A percentile compares a stretch with the other conserved stretches of the same genome.
Conservation (phyloP, 2,888 invertebrate species). For the Yponomeuta plumbellus region DNA sequence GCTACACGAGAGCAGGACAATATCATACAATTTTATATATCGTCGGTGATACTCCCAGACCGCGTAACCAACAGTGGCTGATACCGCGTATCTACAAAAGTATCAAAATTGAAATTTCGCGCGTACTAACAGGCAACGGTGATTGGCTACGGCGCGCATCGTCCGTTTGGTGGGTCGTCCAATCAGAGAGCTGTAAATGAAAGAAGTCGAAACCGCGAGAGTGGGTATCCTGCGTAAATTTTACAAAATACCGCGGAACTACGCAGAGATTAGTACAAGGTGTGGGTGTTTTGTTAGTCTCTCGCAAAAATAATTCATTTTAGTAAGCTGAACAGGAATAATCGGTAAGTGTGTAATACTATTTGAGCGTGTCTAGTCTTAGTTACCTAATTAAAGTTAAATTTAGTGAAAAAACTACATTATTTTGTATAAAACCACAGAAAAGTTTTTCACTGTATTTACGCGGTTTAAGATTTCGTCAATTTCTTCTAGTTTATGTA, state of each 20-base stretch:
- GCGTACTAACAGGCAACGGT: background rate
- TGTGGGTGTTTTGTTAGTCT: constrained; percentile 3
- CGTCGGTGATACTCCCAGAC: background rate
- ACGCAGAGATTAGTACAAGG: background rate
- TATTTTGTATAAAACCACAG: background rate
- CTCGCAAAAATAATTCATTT: background rate
- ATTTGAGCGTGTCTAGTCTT: background rate
- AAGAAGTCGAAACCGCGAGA: background rate
- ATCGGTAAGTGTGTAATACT: background rate
- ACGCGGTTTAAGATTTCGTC: background rate
- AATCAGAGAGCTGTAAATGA: background rate
- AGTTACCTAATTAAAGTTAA: background rate
- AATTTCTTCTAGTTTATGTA: too few species aligned
- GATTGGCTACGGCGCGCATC: constrained; percentile 1
- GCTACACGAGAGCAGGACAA: too few species aligned
- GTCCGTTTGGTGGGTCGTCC: background rate
- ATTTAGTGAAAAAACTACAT: background rate
- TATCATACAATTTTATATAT: too few species aligned
- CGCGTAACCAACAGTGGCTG: background rate
- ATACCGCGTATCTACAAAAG: background rate
- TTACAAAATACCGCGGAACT: constrained; percentile 6
- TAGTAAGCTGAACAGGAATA: background rate
- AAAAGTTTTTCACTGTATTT: background rate
- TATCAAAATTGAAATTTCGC: constrained; percentile 19
- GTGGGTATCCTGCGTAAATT: background rate